Conservation (phyloP, 2,888 invertebrate genomes). For the Melieria picta region DNA sequence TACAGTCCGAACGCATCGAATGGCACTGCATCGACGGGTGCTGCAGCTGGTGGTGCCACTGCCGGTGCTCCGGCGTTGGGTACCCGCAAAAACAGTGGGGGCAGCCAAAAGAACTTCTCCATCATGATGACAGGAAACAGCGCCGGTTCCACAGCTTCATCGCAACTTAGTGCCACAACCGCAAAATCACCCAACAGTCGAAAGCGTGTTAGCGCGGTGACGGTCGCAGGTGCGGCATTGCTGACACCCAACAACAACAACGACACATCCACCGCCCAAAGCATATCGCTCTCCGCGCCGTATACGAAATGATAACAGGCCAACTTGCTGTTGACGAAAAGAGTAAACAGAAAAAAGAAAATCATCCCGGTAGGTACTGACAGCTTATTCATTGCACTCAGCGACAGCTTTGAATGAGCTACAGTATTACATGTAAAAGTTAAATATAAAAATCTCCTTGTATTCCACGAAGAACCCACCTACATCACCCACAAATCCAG, state of each 20-base stretch:
- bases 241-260: conserved; percentile 9
- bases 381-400: too few relatives aligned
- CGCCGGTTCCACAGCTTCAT: neutral
- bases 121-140: conserved; percentile 53
- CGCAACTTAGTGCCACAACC: conserved; percentile 5
- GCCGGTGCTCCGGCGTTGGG: conserved; percentile 4
- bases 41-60: conserved; percentile 19
- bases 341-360: too few relatives aligned
- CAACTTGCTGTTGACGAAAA: too few relatives aligned
- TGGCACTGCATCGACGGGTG: conserved; percentile 36
- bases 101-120: conserved; percentile 51
- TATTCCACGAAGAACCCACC: too few relatives aligned
- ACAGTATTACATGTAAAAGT: too few relatives aligned
- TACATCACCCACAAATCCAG: too few relatives aligned
- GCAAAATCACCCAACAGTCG: conserved; percentile 26
- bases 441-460: too few relatives aligned
- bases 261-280: conserved; percentile 17
- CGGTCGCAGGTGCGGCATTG: conserved; percentile 2
- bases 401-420: too few relatives aligned
- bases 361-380: too few relatives aligned
- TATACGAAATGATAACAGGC: conserved; percentile 26
- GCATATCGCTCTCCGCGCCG: neutral
- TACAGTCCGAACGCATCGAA: conserved; percentile 42
- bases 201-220: conserved; percentile 18
- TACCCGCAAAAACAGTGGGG: conserved; percentile 27